Conservation (phyloP, 1,140 invertebrate species). For the Manduca sexta region DNA sequence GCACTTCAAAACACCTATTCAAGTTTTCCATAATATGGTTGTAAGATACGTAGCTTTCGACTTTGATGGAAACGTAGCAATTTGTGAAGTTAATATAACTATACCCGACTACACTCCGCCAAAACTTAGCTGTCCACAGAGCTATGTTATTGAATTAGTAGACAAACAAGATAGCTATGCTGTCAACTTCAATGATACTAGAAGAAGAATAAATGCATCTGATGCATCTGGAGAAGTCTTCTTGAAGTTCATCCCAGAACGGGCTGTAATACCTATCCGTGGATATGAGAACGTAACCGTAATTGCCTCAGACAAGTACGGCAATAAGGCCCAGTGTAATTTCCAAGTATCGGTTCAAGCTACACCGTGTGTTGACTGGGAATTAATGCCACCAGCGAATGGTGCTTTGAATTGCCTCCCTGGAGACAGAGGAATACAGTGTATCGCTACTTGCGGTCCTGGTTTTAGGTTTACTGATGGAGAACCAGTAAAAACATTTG, state of each 20-base stretch:
- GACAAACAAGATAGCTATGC: slow-evolving; percentile 92
- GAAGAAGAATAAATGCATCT: slow-evolving; percentile 87
- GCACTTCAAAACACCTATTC: slow-evolving; percentile 91
- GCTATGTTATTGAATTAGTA: slow-evolving; percentile 93
- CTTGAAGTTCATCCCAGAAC: slow-evolving; percentile 88
- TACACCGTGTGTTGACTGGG: slow-evolving; percentile 95
- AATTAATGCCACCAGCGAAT: slow-evolving; percentile 89
- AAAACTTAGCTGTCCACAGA: slow-evolving; percentile 94
- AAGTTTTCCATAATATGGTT: slow-evolving; percentile 92
- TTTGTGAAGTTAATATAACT: slow-evolving; percentile 96
- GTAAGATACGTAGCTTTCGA: slow-evolving; percentile 97
- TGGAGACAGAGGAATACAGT: slow-evolving; percentile 87
- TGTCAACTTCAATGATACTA: slow-evolving; percentile 95
- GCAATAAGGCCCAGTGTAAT: slow-evolving; percentile 92
- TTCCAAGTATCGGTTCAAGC: slow-evolving; percentile 96
- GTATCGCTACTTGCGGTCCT: slow-evolving; percentile 92
- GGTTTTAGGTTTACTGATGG: slow-evolving; percentile 95
- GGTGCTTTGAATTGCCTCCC: slow-evolving; percentile 91
- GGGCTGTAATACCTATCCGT: slow-evolving; percentile 90
- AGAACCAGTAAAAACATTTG: slow-evolving; percentile 88
- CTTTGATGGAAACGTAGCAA: slow-evolving; percentile 97
- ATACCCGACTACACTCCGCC: slow-evolving; percentile 96
- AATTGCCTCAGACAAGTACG: slow-evolving; percentile 89
- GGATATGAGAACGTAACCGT: slow-evolving; percentile 96
- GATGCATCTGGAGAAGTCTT: slow-evolving; percentile 93